These are phyloP conservation scores for Gibbula magus DNA, from an alignment of 2,888 invertebrate species.

Conservation along the genomic window DNA sequence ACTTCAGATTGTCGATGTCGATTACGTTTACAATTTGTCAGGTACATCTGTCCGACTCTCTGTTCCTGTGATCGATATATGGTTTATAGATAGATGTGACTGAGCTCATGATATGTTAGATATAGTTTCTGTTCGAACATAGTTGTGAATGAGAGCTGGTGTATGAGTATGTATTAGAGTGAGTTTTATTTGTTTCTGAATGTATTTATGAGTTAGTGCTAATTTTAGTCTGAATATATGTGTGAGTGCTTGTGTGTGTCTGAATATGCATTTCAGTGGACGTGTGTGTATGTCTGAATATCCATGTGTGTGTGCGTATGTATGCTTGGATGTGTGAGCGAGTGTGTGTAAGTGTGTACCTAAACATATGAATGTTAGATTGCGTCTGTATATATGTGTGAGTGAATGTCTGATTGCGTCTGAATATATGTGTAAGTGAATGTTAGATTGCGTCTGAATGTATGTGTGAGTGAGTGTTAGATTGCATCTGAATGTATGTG, in stretches of 20 bases:
- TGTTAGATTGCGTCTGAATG: too few species aligned
- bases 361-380: too few species aligned
- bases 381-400: too few species aligned
- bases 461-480: too few species aligned
- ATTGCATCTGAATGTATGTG: too few species aligned
- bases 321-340: constrained; percentile 22
- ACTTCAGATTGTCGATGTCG: neutral
- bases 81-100: too few species aligned
- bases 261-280: neutral
- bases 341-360: constrained; percentile 16
- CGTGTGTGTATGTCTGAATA: neutral
- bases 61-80: too few species aligned
- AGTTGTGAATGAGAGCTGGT: too few species aligned
- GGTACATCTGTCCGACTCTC: constrained; percentile 9
- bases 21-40: neutral
- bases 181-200: constrained; percentile 20
- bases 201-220: constrained; percentile 10
- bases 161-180: constrained; percentile 22
- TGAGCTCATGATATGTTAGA: too few species aligned
- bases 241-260: constrained; percentile 12
- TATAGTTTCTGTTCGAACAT: too few species aligned
- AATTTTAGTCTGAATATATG: constrained; percentile 12
- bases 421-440: too few species aligned
- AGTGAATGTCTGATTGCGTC: too few species aligned
- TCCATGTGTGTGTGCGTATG: constrained; percentile 29